These are phyloP conservation scores for Argyra leucocephala DNA, from an alignment of 2,888 invertebrate genomes.

Conservation along the genomic window DNA sequence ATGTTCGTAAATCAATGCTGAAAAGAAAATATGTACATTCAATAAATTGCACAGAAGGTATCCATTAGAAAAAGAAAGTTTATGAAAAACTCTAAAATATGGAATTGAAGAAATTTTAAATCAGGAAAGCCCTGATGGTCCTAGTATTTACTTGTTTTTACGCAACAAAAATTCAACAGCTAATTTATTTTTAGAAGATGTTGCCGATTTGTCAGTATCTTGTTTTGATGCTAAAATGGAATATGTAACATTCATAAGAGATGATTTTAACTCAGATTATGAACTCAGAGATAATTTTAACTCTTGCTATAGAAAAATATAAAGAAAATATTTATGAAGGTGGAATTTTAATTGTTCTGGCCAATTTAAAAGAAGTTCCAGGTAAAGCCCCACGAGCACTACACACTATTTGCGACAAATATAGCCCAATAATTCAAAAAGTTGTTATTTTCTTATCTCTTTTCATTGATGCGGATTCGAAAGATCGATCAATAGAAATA, in stretches of 20 bases:
- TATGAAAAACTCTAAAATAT: conserved; percentile 16
- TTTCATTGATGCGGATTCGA: conserved; percentile 26
- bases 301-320: conserved; percentile 31
- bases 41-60: conserved; percentile 11
- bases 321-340: conserved; percentile 29
- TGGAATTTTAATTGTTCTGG: conserved; percentile 33
- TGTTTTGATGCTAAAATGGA: conserved; percentile 32
- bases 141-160: conserved; percentile 34
- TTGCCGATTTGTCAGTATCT: conserved; percentile 28
- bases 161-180: conserved; percentile 23
- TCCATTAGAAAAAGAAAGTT: conserved; percentile 9
- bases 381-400: conserved; percentile 42
- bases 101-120: conserved; percentile 33
- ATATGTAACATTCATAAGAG: conserved; percentile 11
- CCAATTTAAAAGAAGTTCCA: conserved; percentile 36
- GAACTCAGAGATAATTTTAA: no score
- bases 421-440: conserved; percentile 42
- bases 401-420: conserved; percentile 50
- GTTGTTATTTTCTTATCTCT: conserved; percentile 44
- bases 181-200: conserved; percentile 26
- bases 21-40: conserved; percentile 9
- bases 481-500: conserved; percentile 23
- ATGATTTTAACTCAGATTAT: conserved; percentile 34
- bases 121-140: conserved; percentile 22
- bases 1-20: not conserved